Percentiles rank a stretch among this genome's conserved stretches.
Conservation (phyloP, 1,140 invertebrate genomes). For the Calliphora vicina region DNA sequence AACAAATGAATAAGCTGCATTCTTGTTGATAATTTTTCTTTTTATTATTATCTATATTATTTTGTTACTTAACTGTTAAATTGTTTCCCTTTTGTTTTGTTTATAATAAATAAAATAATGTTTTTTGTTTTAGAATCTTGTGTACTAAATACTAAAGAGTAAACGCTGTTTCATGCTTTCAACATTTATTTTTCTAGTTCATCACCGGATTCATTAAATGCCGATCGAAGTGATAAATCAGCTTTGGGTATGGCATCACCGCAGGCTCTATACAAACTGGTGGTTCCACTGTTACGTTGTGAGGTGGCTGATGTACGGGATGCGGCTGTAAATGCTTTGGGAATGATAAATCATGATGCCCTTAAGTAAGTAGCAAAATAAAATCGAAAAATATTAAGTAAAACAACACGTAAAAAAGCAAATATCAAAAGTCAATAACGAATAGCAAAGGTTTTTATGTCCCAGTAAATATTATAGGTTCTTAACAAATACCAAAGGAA, state of each 20-base stretch:
- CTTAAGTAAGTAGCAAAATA: conserved; percentile 77
- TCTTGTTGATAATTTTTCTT: neutral
- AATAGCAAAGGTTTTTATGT: too few relatives aligned
- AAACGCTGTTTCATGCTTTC: neutral
- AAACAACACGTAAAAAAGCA: too few relatives aligned
- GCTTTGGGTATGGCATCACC: conserved; percentile 74
- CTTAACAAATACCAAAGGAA: too few relatives aligned
- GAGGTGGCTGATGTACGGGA: conserved; percentile 93
- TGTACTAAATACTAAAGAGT: neutral
- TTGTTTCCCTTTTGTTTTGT: neutral
- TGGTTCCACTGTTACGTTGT: conserved; percentile 87
- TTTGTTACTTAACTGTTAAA: neutral
- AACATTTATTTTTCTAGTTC: conserved; percentile 67
- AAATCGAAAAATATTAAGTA: neutral
- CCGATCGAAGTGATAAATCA: conserved; percentile 77
- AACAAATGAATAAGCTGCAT: too few relatives aligned
- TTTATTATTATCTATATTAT: neutral
- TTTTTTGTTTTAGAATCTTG: neutral
- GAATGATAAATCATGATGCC: conserved; percentile 90
- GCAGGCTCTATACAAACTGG: conserved; percentile 87
- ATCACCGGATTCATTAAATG: conserved; percentile 84
- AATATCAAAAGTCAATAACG: too few relatives aligned
- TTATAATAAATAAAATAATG: neutral
- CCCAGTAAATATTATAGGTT: too few relatives aligned
- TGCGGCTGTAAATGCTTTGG: conserved; percentile 90